Percentiles rank a stretch among this genome's conserved stretches.
These are phyloP conservation scores for Archegozetes longisetosus DNA, from an alignment of 1,140 invertebrate species.

Conservation along the genomic window DNA sequence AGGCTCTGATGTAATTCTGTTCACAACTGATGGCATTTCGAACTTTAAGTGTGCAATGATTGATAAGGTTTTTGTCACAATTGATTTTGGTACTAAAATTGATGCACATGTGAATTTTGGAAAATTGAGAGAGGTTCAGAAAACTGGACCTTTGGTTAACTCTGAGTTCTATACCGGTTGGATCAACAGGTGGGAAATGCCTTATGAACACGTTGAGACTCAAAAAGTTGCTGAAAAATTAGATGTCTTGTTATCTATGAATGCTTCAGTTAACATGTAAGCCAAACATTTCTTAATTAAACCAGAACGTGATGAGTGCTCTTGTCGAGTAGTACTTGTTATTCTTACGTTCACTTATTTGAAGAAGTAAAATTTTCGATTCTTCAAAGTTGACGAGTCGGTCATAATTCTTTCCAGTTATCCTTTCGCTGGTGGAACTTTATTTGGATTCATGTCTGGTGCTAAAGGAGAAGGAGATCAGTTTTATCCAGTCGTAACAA, in stretches of 20 bases:
- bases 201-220: constrained; percentile 24
- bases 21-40: constrained; percentile 18
- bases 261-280: constrained; percentile 60
- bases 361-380: no score
- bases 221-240: constrained; percentile 40
- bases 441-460: constrained; percentile 15
- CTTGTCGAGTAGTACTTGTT: no score
- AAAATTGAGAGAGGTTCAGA: constrained; percentile 17
- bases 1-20: constrained; percentile 17
- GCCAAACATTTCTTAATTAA: not conserved
- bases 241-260: constrained; percentile 42
- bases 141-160: constrained; percentile 36
- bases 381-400: no score
- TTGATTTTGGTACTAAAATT: constrained; percentile 8
- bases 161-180: constrained; percentile 68
- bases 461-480: not conserved
- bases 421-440: constrained; percentile 13
- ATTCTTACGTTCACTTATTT: no score
- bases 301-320: no score
- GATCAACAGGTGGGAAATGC: constrained; percentile 25
- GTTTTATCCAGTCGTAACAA: constrained; percentile 28
- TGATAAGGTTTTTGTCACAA: constrained; percentile 45
- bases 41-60: constrained; percentile 44
- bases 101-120: constrained; percentile 15
- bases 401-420: no score